Base-by-base conservation (phyloP, 2,888 invertebrate species). In the Meta bourneti region DNA sequence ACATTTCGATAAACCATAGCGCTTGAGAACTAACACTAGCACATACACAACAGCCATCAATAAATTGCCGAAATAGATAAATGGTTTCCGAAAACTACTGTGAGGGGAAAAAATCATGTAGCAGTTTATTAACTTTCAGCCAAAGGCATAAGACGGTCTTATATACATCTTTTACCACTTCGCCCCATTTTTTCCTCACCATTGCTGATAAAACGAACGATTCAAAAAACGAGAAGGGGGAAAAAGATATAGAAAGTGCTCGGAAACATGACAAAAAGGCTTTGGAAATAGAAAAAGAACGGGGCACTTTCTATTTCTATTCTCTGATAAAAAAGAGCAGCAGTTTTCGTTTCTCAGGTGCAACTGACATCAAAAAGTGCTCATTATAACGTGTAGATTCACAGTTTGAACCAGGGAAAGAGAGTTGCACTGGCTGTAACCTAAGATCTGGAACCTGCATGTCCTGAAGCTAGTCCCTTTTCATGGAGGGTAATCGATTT, bases 341-440 rank as follows among this genome's bases (percentile, higher is more conserved):
- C 61, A 52, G 74, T 48, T 89, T 89, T 77, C 48, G 19, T 52
- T 77, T 89, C 69, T 82, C 90, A 85, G 81, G 74, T 90, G 90
- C 80, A 54, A 75, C 74, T 90, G 90, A 90, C 90, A 86, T 86
- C 80, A 81, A 20, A 90, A 80, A 86, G 51, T 90, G 69, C 85
- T 90, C 90, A 90, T 90, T 90, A 90, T 81, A 90, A 85, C 85
- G 34, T 70, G 61, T 87, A 19, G 51, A 54, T 19, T 11, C 16
- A 34, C n/a, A 54, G 75, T 84, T 34, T 61, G 20, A 34, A 75
- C 5, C n/a, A 69, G 80, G 20, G 51, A 72, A 51, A 48, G 19
- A 5, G 52, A 20, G 72, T 72, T 19, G 9, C 34, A 34, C 34
- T 34, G 34, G 34, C 6, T 77, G 82, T 74, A 74, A 74, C 83